A percentile compares a stretch with the other conserved stretches of the same genome.
These are phyloP conservation scores for Pavo muticus DNA, from an alignment of 2,113 vertebrate genomes.

Conservation along the genomic window DNA sequence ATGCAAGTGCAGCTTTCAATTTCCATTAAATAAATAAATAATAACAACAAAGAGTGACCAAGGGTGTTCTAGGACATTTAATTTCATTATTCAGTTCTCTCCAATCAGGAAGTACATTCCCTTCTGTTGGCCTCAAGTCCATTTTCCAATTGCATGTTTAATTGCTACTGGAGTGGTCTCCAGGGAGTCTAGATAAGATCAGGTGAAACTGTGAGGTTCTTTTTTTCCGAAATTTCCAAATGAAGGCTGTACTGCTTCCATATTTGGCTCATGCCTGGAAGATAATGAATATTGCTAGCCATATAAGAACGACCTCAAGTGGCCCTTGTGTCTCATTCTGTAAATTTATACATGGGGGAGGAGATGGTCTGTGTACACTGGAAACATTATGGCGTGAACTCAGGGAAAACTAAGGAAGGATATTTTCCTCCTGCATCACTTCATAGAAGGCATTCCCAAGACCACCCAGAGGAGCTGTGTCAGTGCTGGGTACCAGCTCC, in stretches of 20 bases:
- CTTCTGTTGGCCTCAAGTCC: neutral
- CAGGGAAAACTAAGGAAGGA: neutral
- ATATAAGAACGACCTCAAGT: accelerated
- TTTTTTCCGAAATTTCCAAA: neutral
- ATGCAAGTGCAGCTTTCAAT: neutral
- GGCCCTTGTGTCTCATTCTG: neutral
- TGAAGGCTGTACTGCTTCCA: neutral
- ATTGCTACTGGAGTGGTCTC: neutral
- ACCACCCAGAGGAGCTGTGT: neutral
- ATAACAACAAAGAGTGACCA: neutral
- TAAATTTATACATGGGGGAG: accelerated
- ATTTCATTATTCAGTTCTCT: neutral
- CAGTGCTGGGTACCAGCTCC: neutral
- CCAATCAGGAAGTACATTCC: neutral
- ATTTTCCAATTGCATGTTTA: neutral
- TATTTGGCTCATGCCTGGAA: neutral
- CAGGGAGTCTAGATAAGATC: slow-evolving; percentile 2
- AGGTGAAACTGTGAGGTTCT: neutral
- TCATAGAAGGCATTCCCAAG: neutral
- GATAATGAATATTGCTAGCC: neutral
- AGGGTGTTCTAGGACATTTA: neutral
- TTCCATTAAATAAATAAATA: neutral
- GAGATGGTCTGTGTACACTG: neutral
- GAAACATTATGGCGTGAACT: neutral
- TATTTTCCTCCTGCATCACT: neutral